phyloP scores from a whole-genome alignment of 64 coral and sea anemone genomes.

The Montipora capricornis region DNA sequence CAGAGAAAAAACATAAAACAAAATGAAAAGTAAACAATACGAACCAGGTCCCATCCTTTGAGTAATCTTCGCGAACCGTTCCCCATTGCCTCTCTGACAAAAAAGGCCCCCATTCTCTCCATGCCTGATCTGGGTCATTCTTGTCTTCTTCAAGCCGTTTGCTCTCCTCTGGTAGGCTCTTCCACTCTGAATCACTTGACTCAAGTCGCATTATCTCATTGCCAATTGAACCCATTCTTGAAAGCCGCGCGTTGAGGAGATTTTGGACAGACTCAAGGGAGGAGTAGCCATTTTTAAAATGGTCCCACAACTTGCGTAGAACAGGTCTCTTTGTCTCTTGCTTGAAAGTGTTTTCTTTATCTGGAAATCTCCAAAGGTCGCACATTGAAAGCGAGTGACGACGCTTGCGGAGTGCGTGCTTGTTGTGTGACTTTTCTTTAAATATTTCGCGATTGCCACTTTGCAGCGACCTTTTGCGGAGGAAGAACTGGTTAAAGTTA shows the following conservation, averaged over 20 bases:
- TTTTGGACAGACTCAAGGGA: background rate
- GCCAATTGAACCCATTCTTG: background rate
- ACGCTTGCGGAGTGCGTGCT: background rate
- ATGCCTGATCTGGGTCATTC: conserved; percentile 29
- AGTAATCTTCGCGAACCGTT: conserved; percentile 91
- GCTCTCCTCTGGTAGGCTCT: conserved; percentile 40
- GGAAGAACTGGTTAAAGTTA: background rate
- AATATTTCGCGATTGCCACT: background rate
- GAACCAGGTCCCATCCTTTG: conserved; percentile 74
- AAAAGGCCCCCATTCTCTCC: conserved; percentile 87
- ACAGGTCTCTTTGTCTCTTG: background rate
- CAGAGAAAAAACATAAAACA: background rate
- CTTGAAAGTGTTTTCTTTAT: background rate
- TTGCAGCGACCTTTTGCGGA: background rate
- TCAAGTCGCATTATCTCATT: background rate
- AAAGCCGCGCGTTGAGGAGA: background rate
- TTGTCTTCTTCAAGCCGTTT: conserved; percentile 64
- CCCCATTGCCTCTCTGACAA: conserved; percentile 90
- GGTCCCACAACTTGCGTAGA: background rate
- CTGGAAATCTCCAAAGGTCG: background rate
- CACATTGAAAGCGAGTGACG: background rate
- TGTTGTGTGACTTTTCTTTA: background rate
- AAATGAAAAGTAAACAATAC: background rate
- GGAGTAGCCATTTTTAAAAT: background rate
- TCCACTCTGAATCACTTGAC: background rate